Base-by-base conservation (phyloP, 2,113 vertebrate genomes). In the Cynopterus brachyotis region DNA sequence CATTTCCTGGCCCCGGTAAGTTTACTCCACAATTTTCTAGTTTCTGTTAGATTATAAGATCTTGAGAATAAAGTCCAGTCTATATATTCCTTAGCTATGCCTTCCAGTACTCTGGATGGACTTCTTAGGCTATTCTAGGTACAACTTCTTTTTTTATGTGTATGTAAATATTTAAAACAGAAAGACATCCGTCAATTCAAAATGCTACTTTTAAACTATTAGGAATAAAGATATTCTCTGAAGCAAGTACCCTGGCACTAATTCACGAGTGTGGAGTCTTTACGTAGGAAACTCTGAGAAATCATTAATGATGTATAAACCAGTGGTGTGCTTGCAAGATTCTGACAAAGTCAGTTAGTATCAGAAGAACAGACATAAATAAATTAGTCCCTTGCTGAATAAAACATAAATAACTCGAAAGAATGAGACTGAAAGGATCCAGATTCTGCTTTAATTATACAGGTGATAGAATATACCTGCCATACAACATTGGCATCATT, bases 361-460 rank as follows among this genome's bases (percentile, higher is more conserved):
- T 97, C 97, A 98, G 95, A 97, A 90, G 79, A 91, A 82, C 8
- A 82, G 50, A 30, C 55, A 98, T 98, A 96, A 98, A 98, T 98
- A 98, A 98, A 96, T 97, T 6, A 98, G 97, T 97, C 92, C 13
- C 66, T 70, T 28, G 20, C 59, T 98, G 97, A 98, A 98, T 97
- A 98, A 98, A 98, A 96, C 24, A 98, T 87, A 80, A 94, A 93
- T 67, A 97, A 97, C 97, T 95, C 19, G 67, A 81, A 97, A 89
- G 91, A 94, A 88, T 83, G 7, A 66, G 94, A 86, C 76, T 85
- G 42, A 8, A 94, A 45, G 26, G 6, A 84, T 93, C 57, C 76
- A 53, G 55, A 95, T 75, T 79, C n/a, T 42, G 13, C 35, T 97
- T 96, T 93, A 97, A 83, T 96, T 69, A 76, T 96, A 98, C 4